Evolutionary conservation across 2,113 vertebrate genomes (phyloP).

Genomic region (Aramus guarauna): DNA sequence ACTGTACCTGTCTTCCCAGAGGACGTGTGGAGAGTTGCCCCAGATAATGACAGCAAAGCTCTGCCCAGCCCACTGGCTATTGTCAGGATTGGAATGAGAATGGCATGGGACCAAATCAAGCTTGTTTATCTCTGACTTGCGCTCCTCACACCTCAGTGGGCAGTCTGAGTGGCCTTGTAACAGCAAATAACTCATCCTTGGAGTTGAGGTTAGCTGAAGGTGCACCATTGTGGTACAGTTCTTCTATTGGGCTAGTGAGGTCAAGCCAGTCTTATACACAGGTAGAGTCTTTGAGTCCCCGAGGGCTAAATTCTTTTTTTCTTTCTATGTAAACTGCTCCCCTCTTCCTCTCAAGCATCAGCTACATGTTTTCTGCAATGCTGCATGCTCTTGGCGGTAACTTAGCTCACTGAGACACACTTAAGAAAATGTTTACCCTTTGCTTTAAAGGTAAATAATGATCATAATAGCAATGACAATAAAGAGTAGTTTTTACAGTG

Average conservation of each 20-base stretch:
- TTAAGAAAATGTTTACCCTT: not conserved
- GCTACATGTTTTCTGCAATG: not conserved
- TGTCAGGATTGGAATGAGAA: not conserved
- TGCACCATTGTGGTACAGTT: not conserved
- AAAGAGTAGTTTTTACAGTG: not conserved
- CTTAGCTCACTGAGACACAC: accelerated
- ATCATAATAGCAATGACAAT: not conserved
- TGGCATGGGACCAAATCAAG: not conserved
- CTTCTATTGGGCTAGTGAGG: not conserved
- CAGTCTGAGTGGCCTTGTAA: not conserved
- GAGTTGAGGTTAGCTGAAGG: not conserved
- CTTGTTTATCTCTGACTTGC: not conserved
- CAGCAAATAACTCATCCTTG: not conserved
- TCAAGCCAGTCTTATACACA: not conserved
- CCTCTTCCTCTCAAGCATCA: not conserved
- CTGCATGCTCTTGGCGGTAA: not conserved
- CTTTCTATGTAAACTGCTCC: not conserved
- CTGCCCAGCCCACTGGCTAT: not conserved
- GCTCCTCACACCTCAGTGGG: not conserved
- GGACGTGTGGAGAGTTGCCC: not conserved
- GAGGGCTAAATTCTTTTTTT: not conserved
- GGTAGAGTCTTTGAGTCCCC: not conserved
- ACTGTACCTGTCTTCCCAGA: not conserved
- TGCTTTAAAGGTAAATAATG: not conserved
- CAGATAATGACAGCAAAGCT: not conserved